Evolutionary conservation across 2,113 vertebrate species (phyloP), one percentile per base, ranked within the genome.

Genomic region (Cathartes aura): DNA sequence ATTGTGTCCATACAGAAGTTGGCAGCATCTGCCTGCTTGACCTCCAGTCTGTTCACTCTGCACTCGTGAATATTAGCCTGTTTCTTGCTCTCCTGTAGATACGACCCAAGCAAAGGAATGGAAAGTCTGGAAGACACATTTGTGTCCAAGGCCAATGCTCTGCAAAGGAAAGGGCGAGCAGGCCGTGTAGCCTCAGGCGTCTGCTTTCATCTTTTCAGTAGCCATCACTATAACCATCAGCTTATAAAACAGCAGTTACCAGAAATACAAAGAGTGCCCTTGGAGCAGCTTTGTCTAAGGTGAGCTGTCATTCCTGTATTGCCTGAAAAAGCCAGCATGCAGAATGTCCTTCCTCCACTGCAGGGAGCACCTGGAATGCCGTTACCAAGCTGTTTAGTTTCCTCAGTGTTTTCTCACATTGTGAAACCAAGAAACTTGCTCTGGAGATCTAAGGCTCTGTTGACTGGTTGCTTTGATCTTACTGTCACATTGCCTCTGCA

Each of bases 211-310:
- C 98, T 99, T 85, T 99, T 99, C 97, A 99, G 99, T 64, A 99
- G 99, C 96, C 99, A 99, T 97, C 99, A 99, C 97, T 99, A 99
- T 96, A 96, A 93, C 53, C 98, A 99, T 95, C 99, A 99, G 42
- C 98, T 99, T 90, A 94, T 98, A 14, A 98, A 99, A 58, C 98
- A 99, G 67, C 99, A 99, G 98, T 97, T 99, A n/a, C 99, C 99
- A 5, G 99, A 99, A 98, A 99, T 99, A 92, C 99, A 99, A 73
- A 99, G 99, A 95, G 99, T 99, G 47, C 99, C 99, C 13, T 84
- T 99, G 95, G 99, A 99, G 93, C 99, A 99, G 98, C 99, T 99
- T 53, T 99, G 99, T 94, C 99, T 99, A 6, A 98, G 99, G 99
- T 99, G 95, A 95, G 74, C 58, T 63, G 47, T 11, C 47, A 12